Percentiles rank a stretch among this genome's conserved stretches.
phyloP scores from a whole-genome alignment of 2,888 invertebrate species.

The Odiellus spinosus region DNA sequence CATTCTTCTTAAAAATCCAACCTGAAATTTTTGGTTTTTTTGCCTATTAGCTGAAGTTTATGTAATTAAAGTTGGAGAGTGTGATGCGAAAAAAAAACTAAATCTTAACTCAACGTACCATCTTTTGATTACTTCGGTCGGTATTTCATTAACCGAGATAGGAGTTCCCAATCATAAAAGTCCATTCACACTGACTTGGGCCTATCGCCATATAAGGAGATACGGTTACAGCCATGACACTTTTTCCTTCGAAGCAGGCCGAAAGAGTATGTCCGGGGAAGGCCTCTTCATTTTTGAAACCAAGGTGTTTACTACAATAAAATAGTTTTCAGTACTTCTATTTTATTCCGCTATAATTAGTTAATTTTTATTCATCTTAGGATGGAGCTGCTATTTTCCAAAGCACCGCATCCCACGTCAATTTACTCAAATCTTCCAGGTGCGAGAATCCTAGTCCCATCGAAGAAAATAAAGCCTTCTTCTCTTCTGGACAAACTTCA shows the following conservation, averaged over 20 bases:
- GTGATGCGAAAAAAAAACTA: constrained; percentile 20
- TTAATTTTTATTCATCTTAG: no score
- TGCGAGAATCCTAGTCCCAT: background rate
- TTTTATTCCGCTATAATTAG: no score
- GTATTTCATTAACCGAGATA: constrained; percentile 15
- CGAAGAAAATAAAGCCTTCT: background rate
- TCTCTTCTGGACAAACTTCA: background rate
- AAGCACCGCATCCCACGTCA: constrained; percentile 8
- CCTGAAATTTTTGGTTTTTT: background rate
- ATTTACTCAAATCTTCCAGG: constrained; percentile 5
- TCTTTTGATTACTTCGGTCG: constrained; percentile 17
- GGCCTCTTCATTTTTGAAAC: constrained; percentile 21
- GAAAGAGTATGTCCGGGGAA: constrained; percentile 26
- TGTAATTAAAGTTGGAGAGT: constrained; percentile 18
- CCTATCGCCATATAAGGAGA: constrained; percentile 23
- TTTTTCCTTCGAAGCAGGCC: constrained; percentile 26
- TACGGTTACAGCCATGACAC: constrained; percentile 23
- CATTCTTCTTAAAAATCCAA: no score
- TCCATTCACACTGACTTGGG: constrained; percentile 23
- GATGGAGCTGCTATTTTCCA: constrained; percentile 8
- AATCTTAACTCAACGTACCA: constrained; percentile 17
- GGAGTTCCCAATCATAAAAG: constrained; percentile 6
- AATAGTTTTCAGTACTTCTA: no score
- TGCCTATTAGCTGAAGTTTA: constrained; percentile 17
- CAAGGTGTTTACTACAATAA: no score